Evolutionary conservation across 2,797 vertebrate species (phyloP), one percentile per base, ranked within the genome.

Genomic region (Crenuchus spilurus): DNA sequence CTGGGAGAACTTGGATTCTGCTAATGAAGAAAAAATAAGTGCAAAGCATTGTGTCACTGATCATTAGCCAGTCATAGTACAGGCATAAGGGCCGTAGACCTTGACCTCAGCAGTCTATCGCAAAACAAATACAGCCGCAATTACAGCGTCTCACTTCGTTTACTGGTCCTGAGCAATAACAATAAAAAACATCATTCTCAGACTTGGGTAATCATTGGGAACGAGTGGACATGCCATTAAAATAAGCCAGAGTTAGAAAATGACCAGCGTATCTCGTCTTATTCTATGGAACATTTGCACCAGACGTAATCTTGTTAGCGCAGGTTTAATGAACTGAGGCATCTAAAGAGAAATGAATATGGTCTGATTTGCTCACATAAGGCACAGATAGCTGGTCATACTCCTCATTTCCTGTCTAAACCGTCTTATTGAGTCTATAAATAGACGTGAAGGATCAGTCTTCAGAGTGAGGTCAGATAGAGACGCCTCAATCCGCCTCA

Each of bases 261-360:
- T 26, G 16, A 78, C 28, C 57, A 48, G 65, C 63, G 20, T 44
- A 46, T 46, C 64, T 65, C 52, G 75, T 42, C 62, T 31, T 77
- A 52, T 48, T 67, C 64, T 71, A 62, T 73, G 70, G 76, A 81
- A 54, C 71, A 65, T 74, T 78, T 79, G 63, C 76, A 76, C 22
- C 70, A 48, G 78, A 74, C 71, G 46, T 74, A 72, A 79, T 85
- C 79, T 82, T 55, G 69, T 83, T 82, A 83, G 80, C 75, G 67
- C 63, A 69, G 70, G 73, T 75, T 62, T 79, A 82, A 84, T 84
- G 61, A 77, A 78, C 83, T 83, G 54, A 69, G 67, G 79, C 70
- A 69, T 69, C 71, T 70, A 77, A 67, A 78, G 76, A 80, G 81
- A 82, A 84, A 83, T 80, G 78, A 69, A 52, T 77, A 79, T 62